phyloP scores from a whole-genome alignment of 2,888 invertebrate genomes.

The Melieria picta region DNA sequence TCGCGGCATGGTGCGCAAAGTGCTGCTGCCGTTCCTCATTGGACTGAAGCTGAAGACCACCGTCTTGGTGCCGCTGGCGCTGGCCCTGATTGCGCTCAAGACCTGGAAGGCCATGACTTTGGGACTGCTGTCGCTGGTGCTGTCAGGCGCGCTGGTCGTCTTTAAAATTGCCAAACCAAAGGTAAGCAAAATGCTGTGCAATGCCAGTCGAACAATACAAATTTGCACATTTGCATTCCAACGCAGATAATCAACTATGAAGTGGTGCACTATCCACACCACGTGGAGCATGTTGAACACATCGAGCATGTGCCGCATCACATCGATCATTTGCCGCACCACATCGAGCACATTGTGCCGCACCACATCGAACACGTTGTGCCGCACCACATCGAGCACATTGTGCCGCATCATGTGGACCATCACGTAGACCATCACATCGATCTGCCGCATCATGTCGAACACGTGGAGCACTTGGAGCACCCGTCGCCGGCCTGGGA shows the following conservation, averaged over 20 bases:
- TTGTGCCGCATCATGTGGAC: conserved; percentile 66
- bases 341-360: conserved; percentile 60
- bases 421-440: conserved; percentile 70
- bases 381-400: conserved; percentile 61
- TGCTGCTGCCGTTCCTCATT: conserved; percentile 84
- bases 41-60: conserved; percentile 89
- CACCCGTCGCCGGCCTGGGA: conserved; percentile 66
- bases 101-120: conserved; percentile 91
- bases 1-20: conserved; percentile 84
- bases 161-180: conserved; percentile 90
- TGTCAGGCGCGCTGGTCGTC: conserved; percentile 86
- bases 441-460: conserved; percentile 63
- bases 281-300: conserved; percentile 69
- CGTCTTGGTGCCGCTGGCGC: conserved; percentile 81
- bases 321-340: conserved; percentile 57
- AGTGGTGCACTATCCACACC: conserved; percentile 81
- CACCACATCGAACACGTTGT: conserved; percentile 62
- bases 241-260: conserved; percentile 81
- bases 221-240: not conserved
- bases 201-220: not conserved
- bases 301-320: conserved; percentile 60
- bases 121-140: conserved; percentile 83
- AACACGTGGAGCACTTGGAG: conserved; percentile 69
- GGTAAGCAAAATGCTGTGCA: conserved; percentile 58
- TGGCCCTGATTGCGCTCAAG: conserved; percentile 85